Conservation (phyloP, 1,140 invertebrate genomes). For the Cherax quadricarinatus region DNA sequence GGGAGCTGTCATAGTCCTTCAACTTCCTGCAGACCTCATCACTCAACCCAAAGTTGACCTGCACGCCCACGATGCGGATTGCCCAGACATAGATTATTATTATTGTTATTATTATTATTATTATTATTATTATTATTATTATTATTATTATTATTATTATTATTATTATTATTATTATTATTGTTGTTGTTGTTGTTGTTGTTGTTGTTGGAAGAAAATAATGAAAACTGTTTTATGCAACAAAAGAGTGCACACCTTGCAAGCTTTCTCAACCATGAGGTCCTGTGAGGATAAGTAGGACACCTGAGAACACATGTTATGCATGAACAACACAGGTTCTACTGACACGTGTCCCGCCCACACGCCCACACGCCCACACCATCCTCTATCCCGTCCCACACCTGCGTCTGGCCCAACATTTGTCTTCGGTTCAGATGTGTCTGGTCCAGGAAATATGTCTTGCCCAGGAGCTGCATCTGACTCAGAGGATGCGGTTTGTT, state of each 20-base stretch:
- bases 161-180: too few species aligned
- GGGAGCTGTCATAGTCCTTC: neutral
- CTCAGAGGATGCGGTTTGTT: neutral
- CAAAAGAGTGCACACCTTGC: constrained; percentile 1
- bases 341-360: constrained; percentile 15
- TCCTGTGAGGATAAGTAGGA: constrained; percentile 53
- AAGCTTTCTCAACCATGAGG: constrained; percentile 44
- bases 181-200: too few species aligned
- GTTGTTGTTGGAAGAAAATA: too few species aligned
- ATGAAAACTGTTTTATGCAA: too few species aligned
- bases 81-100: neutral
- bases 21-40: constrained; percentile 20
- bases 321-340: constrained; percentile 50
- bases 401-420: neutral
- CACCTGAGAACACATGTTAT: constrained; percentile 51
- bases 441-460: neutral
- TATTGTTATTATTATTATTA: too few species aligned
- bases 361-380: neutral
- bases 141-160: too few species aligned
- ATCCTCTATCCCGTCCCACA: too few species aligned
- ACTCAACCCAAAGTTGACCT: constrained; percentile 41
- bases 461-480: neutral
- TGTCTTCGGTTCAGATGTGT: neutral
- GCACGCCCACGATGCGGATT: neutral
- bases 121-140: too few species aligned